phyloP scores from a whole-genome alignment of 2,797 vertebrate genomes.

The Chaenodraco wilsoni region DNA sequence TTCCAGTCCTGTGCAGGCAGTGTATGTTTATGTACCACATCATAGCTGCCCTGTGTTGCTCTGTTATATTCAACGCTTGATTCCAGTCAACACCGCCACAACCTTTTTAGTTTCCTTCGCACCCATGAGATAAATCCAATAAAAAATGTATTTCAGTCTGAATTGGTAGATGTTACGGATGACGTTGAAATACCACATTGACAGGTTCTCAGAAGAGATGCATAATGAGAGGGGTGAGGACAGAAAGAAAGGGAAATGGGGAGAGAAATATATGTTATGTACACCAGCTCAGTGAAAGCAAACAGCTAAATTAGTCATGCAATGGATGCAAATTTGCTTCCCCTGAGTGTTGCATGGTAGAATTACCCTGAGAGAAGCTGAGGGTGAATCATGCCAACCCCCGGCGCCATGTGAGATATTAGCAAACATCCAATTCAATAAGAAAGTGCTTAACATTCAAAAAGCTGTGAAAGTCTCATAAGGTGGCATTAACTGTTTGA shows the following conservation, averaged over 20 bases:
- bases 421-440: constrained; percentile 85
- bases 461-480: constrained; percentile 74
- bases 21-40: constrained; percentile 15
- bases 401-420: constrained; percentile 76
- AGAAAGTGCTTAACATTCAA: constrained; percentile 81
- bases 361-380: constrained; percentile 78
- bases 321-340: constrained; percentile 78
- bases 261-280: constrained; percentile 70
- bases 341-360: constrained; percentile 75
- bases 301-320: constrained; percentile 79
- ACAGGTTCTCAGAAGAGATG: constrained; percentile 59
- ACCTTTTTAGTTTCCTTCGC: constrained; percentile 25
- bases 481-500: constrained; percentile 68
- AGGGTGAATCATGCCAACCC: constrained; percentile 78
- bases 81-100: constrained; percentile 23
- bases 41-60: not conserved
- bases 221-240: constrained; percentile 57
- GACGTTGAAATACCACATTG: constrained; percentile 60
- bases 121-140: constrained; percentile 38
- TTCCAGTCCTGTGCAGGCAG: not conserved
- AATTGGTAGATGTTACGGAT: constrained; percentile 43
- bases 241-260: constrained; percentile 63
- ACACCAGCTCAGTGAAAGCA: constrained; percentile 75
- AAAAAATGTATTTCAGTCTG: constrained; percentile 52
- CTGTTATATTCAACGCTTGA: constrained; percentile 28